Base-by-base conservation (phyloP, 2,113 vertebrate species). In the Pelecanus crispus region DNA sequence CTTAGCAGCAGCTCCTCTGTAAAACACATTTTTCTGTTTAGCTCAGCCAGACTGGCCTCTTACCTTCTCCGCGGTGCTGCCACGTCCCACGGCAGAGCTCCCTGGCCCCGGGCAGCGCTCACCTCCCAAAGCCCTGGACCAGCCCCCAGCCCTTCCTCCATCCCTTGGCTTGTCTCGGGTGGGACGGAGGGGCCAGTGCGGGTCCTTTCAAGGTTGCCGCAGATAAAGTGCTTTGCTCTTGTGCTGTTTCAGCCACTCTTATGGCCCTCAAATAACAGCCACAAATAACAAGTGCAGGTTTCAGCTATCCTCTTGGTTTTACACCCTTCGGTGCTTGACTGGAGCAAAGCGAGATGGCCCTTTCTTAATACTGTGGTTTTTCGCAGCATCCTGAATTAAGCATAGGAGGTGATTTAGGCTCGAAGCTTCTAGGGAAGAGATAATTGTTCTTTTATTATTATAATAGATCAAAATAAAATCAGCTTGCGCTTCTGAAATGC, bases 401-500 rank as follows among this genome's bases (percentile, higher is more conserved):
- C 44, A 61, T 3, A 3, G 25, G 45, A 91, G 17, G 17, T 67
- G 84, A 81, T 62, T 81, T 71, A 88, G 53, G 47, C n/a, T 77
- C n/a, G 56, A 83, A 65, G 40, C 45, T 89, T 80, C 88, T 73
- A n/a, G 78, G 38, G 34, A 63, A 86, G 36, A 67, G 52, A 72
- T 58, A 96, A 90, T 87, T 90, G 75, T 88, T 90, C 74, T 88
- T 96, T 97, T 96, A 92, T 94, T 86, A 49, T 95, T 88, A 72
- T 44, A 90, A 73, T 88, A 91, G 71, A 95, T 97, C 78, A 94
- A 62, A 81, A 93, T 85, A 96, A 96, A 89, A 59, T 87, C 81
- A 94, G 90, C 53, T 92, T 77, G 45, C 1, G 26, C 80, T 96
- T 88, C 83, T 97, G 92, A 94, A 93, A 22, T 26, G 24, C 77